Base-by-base conservation (phyloP, 2,113 vertebrate genomes). In the Aplodontia rufa region DNA sequence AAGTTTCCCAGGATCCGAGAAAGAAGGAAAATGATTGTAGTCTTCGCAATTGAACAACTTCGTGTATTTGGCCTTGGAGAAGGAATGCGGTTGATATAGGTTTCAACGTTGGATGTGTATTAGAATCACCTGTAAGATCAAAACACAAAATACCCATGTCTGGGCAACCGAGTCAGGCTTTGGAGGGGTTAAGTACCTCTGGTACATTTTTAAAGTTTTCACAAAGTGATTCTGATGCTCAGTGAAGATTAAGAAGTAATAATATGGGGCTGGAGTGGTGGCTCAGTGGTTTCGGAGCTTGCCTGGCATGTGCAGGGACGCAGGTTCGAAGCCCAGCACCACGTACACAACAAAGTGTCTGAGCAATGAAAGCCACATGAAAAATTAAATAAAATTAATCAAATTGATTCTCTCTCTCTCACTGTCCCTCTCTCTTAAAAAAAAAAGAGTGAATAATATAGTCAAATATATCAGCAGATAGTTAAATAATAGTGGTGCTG, bases 1-100 rank as follows among this genome's bases (percentile, higher is more conserved):
- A 96, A 89, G 78, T 51, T 51, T 86, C 7, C 64, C 22, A 91
- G 40, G 17, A 93, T 86, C 68, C 89, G 42, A 85, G 40, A 96
- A 72, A 71, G 20, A 22, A 5, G 1, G 20, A 71, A 88, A 51
- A 91, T 76, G 8, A 71, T 13, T 87, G 51, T 71, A 26, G 19
- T 55, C 68, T 66, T 80, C 40, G 78, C 83, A 91, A 40, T 71
- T 35, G 64, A 81, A 14, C 13, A 53, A 1, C 64, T 87, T 64
- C 26, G 35, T 68, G 68, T 81, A 81, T 40, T 62, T 32, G 37
- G 8, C 66, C 35, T 80, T 68, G 40, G 26, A 58, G 40, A 66
- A 72, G 32, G 76, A 76, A 45, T 28, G 19, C 78, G 71, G 47
- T 45, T n/a, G 35, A 86, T 79, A 20, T 3, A 26, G 40, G 3